phyloP scores from a whole-genome alignment of 1,140 invertebrate genomes.

The Hesperophylax magnus region DNA sequence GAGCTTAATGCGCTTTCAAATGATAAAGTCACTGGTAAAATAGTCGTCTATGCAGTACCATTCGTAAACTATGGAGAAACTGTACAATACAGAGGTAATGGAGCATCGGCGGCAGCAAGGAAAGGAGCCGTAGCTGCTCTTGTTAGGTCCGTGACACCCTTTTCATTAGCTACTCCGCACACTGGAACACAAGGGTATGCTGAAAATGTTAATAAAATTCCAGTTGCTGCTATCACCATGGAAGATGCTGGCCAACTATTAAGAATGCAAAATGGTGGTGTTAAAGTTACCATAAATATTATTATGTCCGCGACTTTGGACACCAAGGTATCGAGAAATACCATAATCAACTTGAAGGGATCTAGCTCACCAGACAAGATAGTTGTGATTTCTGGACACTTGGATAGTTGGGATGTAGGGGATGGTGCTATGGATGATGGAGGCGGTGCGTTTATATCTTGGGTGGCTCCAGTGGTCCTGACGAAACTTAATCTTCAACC shows the following conservation, averaged over 20 bases:
- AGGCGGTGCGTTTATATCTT: conserved; percentile 82
- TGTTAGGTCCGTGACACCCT: conserved; percentile 79
- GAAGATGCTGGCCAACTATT: conserved; percentile 81
- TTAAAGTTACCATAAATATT: conserved; percentile 61
- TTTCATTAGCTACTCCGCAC: conserved; percentile 77
- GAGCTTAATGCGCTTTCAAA: conserved; percentile 68
- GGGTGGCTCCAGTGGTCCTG: conserved; percentile 76
- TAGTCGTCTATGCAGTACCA: conserved; percentile 80
- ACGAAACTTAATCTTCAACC: conserved; percentile 75
- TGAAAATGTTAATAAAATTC: conserved; percentile 75
- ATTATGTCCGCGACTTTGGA: conserved; percentile 59
- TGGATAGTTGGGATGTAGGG: conserved; percentile 88
- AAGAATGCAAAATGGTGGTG: conserved; percentile 70
- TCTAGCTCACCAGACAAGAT: conserved; percentile 68
- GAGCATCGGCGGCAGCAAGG: conserved; percentile 75
- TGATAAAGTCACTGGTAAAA: conserved; percentile 74
- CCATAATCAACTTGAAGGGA: conserved; percentile 77
- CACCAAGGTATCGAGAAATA: conserved; percentile 73
- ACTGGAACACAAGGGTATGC: conserved; percentile 75
- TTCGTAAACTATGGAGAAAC: conserved; percentile 73
- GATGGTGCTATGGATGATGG: conserved; percentile 87
- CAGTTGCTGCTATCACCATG: conserved; percentile 79
- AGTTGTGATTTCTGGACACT: conserved; percentile 82
- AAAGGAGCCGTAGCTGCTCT: conserved; percentile 79
- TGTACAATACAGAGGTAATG: conserved; percentile 71